Evolutionary conservation across 2,888 invertebrate species (phyloP), one percentile per base, ranked within the genome.

Genomic region (Microctonus aethiopoides): DNA sequence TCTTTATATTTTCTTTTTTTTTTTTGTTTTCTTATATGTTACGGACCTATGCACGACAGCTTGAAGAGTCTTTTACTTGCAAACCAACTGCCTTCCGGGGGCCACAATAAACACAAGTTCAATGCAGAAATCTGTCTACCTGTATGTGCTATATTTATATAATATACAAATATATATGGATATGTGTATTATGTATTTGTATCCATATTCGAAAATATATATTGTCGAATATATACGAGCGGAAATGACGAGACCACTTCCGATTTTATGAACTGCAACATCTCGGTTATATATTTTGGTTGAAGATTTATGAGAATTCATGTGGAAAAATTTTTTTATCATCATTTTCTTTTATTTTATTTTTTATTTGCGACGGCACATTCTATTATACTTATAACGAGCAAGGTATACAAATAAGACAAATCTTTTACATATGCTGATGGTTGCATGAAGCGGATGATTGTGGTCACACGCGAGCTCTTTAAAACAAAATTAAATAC

Each of bases 21-120:
- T 34, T 62, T 62, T n/a, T 56, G n/a, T n/a, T n/a, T n/a, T n/a
- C n/a, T n/a, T n/a, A n/a, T 32, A 26, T 56, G 56, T 34, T 57
- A 9, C 32, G 32, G 6, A n/a, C 57, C 56, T 20, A 67, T 72
- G 71, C 72, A 71, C 72, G 72, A 72, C 73, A 74, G 68, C 73
- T 71, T 72, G 73, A n/a, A n/a, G 61, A 72, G 62, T 67, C 57
- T 74, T 67, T n/a, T 54, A 56, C 22, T 56, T 36, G 36, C 16
- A 24, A 63, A 34, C 65, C 66, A 59, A 67, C 66, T 59, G 66
- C 59, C 66, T 22, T 39, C 16, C 26, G 24, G 22, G 24, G 22
- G 16, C 22, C 34, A 56, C 39, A 65, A 39, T 36, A 65, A 13
- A 46, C 16, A 62, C 46, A 29, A 62, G 46, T 13, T 41, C 46